Evolutionary conservation across 2,797 vertebrate species (phyloP).

Genomic region (Agapornis canus): DNA sequence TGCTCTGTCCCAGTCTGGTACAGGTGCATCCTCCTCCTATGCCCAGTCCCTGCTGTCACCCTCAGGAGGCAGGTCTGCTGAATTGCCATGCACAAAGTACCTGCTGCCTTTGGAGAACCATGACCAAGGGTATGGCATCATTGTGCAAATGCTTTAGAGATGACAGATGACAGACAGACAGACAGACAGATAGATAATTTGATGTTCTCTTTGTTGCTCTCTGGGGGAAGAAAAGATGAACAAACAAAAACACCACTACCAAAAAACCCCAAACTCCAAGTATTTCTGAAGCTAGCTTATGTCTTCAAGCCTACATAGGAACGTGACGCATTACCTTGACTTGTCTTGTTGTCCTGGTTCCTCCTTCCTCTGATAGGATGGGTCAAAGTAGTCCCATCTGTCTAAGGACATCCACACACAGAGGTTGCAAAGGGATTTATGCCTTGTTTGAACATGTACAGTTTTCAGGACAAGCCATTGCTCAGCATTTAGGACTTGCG

Average conservation of each 20-base stretch:
- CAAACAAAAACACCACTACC: not conserved
- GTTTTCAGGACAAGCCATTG: not conserved
- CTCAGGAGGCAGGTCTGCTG: not conserved
- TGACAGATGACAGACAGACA: no score
- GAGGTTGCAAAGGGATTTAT: not conserved
- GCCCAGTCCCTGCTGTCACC: not conserved
- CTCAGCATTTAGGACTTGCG: not conserved
- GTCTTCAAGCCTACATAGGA: not conserved
- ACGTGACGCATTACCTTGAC: not conserved
- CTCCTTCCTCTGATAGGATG: not conserved
- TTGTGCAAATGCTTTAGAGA: not conserved
- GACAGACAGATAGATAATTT: not conserved
- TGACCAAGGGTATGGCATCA: not conserved
- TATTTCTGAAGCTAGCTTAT: not conserved
- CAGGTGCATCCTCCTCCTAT: not conserved
- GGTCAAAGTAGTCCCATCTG: not conserved
- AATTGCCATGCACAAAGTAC: not conserved
- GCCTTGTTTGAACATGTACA: fast-evolving
- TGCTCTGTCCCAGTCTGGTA: not conserved
- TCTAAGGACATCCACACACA: fast-evolving
- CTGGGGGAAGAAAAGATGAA: not conserved
- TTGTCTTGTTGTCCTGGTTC: not conserved
- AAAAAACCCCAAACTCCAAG: not conserved
- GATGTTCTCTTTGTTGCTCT: not conserved
- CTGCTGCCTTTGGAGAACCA: not conserved